Conservation (phyloP, 53 echinoderm and acorn worm genomes). For the Echinarachnius parma region DNA sequence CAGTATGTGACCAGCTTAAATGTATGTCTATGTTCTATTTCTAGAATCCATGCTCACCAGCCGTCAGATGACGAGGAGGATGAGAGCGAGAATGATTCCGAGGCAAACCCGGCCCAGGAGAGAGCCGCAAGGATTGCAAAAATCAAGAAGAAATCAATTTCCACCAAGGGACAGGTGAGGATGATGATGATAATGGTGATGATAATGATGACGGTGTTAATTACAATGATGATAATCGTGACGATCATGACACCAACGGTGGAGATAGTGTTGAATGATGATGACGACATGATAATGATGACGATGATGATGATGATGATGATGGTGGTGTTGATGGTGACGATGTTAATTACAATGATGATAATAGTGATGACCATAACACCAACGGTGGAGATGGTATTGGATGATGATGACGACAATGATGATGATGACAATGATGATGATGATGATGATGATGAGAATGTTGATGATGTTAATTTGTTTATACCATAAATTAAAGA, state of each 20-base stretch:
- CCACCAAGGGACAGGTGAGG: constrained; percentile 16
- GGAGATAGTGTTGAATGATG: background rate
- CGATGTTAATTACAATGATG: background rate
- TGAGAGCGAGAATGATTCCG: constrained; percentile 3
- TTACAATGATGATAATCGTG: no score
- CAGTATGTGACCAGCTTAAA: no score
- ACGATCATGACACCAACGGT: background rate
- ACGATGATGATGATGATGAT: background rate
- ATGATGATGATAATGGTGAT: constrained; percentile 9
- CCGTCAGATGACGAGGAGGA: constrained; percentile 36
- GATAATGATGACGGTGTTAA: constrained; percentile 5
- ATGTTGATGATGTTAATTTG: background rate
- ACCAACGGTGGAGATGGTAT: background rate
- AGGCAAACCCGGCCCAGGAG: constrained; percentile 14
- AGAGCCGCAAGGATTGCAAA: constrained; percentile 25
- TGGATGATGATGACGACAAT: background rate
- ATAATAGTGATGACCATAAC: background rate
- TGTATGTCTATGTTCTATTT: background rate
- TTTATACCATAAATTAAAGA: no score
- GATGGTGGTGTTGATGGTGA: background rate
- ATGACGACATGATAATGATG: background rate
- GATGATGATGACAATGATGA: background rate
- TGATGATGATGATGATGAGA: background rate
- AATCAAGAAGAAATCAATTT: constrained; percentile 22
- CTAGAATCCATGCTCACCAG: constrained; percentile 29